Conservation (phyloP, 2,888 invertebrate genomes). For the Caenorhabditis afra region DNA sequence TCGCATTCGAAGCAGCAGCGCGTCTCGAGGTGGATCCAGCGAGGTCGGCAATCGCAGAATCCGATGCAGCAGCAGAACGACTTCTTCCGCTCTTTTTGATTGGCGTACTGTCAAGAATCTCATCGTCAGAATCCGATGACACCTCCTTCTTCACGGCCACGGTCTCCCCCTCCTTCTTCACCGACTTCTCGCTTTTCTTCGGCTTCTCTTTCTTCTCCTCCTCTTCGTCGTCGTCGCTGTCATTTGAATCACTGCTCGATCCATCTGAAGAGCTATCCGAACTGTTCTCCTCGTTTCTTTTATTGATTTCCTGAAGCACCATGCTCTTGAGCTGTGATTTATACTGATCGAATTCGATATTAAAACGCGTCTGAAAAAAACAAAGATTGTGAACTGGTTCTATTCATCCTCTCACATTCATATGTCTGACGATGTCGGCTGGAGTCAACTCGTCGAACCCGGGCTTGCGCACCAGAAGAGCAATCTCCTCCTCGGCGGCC, state of each 20-base stretch:
- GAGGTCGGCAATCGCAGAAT: not conserved
- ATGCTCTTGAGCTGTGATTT: constrained; percentile 33
- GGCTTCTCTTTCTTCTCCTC: constrained; percentile 5
- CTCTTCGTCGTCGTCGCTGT: not conserved
- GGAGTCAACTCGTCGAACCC: constrained; percentile 31
- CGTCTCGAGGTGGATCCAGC: constrained; percentile 36
- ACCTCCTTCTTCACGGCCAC: not conserved
- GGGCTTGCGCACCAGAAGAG: constrained; percentile 36
- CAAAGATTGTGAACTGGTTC: not conserved
- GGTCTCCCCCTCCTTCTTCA: not conserved
- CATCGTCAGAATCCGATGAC: constrained; percentile 42
- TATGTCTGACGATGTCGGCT: constrained; percentile 25
- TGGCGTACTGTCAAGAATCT: constrained; percentile 22
- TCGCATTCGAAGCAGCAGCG: constrained; percentile 51
- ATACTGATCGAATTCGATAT: constrained; percentile 39
- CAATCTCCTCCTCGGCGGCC: constrained; percentile 51
- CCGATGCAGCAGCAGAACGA: not conserved
- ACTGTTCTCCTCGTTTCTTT: constrained; percentile 25
- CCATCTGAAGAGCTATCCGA: constrained; percentile 17
- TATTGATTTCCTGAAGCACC: constrained; percentile 24
- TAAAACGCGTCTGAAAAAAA: constrained; percentile 47
- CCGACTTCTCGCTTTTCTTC: not conserved
- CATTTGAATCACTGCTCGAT: not conserved
- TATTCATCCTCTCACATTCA: constrained; percentile 27
- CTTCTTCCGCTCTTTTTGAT: not conserved